Conservation (phyloP, 2,797 vertebrate genomes). For the Sorex maritimensis region DNA sequence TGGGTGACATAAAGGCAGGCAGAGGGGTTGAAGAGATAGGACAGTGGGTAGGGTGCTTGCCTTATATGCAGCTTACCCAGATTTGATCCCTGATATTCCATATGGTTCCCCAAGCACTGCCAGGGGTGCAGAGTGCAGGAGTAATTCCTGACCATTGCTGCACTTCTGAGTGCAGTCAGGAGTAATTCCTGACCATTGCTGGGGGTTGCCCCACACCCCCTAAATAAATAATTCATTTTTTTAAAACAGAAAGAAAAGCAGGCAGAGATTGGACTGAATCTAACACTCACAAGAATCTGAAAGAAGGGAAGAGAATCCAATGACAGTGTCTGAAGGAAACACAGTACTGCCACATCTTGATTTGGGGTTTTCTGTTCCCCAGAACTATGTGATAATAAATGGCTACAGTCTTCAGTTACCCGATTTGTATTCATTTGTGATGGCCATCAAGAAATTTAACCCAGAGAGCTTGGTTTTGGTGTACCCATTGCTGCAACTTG, state of each 20-base stretch:
- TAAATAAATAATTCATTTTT: no score
- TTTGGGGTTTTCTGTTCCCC: background rate
- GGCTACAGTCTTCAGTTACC: background rate
- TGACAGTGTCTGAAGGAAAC: background rate
- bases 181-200: no score
- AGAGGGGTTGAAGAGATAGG: no score
- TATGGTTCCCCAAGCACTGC: no score
- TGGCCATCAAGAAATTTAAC: background rate
- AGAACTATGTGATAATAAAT: conserved; percentile 1
- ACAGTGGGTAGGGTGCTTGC: no score
- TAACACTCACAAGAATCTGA: background rate
- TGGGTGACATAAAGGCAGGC: background rate
- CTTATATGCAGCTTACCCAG: no score
- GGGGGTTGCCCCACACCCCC: no score
- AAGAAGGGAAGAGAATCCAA: background rate
- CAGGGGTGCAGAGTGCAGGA: no score
- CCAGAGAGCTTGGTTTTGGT: background rate
- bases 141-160: no score
- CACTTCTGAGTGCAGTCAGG: no score
- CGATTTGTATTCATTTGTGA: background rate
- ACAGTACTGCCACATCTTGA: background rate
- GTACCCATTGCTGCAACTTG: background rate
- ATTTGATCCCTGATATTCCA: no score
- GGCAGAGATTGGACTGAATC: background rate
- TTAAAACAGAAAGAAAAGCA: background rate